Percentiles rank a stretch among this genome's conserved stretches.
phyloP scores from a whole-genome alignment of 2,888 invertebrate species.

The Agonopterix arenella region DNA sequence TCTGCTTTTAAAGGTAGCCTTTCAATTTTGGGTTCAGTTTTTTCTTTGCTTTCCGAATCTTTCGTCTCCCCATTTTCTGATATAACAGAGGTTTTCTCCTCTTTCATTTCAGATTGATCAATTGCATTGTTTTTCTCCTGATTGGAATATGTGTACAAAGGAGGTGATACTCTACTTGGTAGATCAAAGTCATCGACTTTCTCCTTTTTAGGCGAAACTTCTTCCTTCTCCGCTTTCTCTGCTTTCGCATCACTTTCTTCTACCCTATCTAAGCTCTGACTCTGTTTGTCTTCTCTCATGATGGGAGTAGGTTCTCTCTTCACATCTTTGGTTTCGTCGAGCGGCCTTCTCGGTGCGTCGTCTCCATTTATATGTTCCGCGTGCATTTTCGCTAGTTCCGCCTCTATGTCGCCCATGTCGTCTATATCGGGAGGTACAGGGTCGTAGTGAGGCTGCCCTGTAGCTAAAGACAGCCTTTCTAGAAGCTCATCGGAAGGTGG shows the following conservation, averaged over 20 bases:
- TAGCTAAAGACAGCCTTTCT: slow-evolving; percentile 39
- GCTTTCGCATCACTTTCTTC: slow-evolving; percentile 7
- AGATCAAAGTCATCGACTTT: slow-evolving; percentile 73
- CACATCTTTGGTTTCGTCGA: slow-evolving; percentile 24
- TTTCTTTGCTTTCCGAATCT: slow-evolving; percentile 20
- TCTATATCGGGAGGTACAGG: slow-evolving; percentile 63
- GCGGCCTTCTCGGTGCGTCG: slow-evolving; percentile 37
- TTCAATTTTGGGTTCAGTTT: slow-evolving; percentile 42
- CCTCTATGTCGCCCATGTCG: slow-evolving; percentile 81
- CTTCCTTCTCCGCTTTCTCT: slow-evolving; percentile 17
- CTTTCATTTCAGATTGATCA: slow-evolving; percentile 41
- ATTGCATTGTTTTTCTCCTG: slow-evolving; percentile 77
- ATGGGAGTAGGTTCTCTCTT: slow-evolving; percentile 50
- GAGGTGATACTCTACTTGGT: slow-evolving; percentile 83
- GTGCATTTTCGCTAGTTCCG: slow-evolving; percentile 82
- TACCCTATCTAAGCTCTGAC: slow-evolving; percentile 1
- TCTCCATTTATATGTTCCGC: slow-evolving; percentile 61
- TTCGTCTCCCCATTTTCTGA: slow-evolving; percentile 46
- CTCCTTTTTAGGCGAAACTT: slow-evolving; percentile 30
- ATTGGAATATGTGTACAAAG: slow-evolving; percentile 87
- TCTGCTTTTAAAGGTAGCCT: slow-evolving; percentile 62
- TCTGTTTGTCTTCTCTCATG: slow-evolving; percentile 23
- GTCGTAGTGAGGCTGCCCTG: slow-evolving; percentile 46
- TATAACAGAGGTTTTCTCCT: slow-evolving; percentile 20
- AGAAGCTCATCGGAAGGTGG: slow-evolving; percentile 49